Base-by-base conservation (phyloP, 1,140 invertebrate genomes). In the Wasmannia auropunctata region DNA sequence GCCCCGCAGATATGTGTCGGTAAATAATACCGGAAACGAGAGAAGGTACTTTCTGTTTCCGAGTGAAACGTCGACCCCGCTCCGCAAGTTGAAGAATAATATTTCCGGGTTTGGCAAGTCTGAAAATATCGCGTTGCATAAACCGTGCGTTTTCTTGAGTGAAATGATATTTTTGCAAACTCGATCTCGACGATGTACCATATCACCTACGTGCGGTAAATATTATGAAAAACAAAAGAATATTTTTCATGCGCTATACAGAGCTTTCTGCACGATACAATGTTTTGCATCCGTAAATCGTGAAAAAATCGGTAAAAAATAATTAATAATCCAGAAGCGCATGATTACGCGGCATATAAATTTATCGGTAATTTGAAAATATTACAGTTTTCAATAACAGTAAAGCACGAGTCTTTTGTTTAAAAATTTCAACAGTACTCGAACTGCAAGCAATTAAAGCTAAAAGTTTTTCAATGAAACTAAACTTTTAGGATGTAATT, bases 1-100 rank as follows among this genome's bases (percentile, higher is more conserved):
- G 79, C 79, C 79, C 51, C 7, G 65, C 65, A 67, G 79, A 81
- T 81, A 81, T 81, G 49, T 81, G 51, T 31, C 19, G 49, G 65
- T 34, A 81, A 81, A 81, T 81, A 81, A 70, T 70, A 56, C 34
- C 25, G 49, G 79, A 81, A 81, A 70, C 65, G 49, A 56, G 79
- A 56, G 49, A 70, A 72, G 65, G 37, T 70, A 65, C 49, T 46
- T 70, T 54, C 46, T 54, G 63, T 67, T n/a, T 54, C 16, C 77
- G 49, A 70, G 34, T 4, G 63, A 69, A n/a, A 25, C n/a, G 28
- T 63, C 28, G 40, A 65, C 28, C n/a, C n/a, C 22, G 34, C 14
- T 56, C 25, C 6, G 25, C 14, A 65, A 51, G 63, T 80, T 56
- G 63, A 81, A 81, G 79, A 81, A 72, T 72, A 81, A 81, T 70